Evolutionary conservation across 2,888 invertebrate genomes (phyloP).

Genomic region (Penaeus monodon): DNA sequence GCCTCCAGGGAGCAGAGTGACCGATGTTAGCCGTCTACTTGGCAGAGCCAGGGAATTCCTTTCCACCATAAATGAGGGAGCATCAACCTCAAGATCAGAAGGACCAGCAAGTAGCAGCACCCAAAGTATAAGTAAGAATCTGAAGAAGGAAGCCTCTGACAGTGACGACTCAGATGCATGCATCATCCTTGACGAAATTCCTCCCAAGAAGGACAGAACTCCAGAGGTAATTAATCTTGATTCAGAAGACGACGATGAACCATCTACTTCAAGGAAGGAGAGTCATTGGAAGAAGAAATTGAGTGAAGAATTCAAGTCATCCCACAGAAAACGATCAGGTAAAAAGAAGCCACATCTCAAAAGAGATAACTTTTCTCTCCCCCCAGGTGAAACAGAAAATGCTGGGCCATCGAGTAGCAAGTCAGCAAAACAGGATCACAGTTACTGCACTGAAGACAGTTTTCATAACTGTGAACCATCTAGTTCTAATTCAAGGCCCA

Average conservation of each 20-base stretch:
- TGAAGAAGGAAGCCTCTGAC: slow-evolving; percentile 29
- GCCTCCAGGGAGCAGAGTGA: slow-evolving; percentile 12
- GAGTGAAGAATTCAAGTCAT: slow-evolving; percentile 12
- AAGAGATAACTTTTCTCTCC: slow-evolving; percentile 29
- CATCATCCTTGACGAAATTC: slow-evolving; percentile 52
- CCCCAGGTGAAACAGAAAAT: background rate
- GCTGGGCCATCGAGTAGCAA: background rate
- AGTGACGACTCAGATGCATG: slow-evolving; percentile 57
- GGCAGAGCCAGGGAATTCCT: slow-evolving; percentile 38
- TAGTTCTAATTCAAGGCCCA: background rate
- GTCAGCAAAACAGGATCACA: slow-evolving; percentile 35
- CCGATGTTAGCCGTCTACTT: slow-evolving; percentile 22
- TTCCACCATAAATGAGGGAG: slow-evolving; percentile 46
- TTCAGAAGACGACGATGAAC: slow-evolving; percentile 34
- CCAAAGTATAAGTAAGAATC: background rate
- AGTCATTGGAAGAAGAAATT: slow-evolving; percentile 45
- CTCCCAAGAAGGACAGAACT: slow-evolving; percentile 36
- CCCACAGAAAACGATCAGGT: slow-evolving; percentile 22
- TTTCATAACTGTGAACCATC: background rate
- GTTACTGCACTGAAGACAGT: slow-evolving; percentile 40
- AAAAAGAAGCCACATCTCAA: slow-evolving; percentile 40
- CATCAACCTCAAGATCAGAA: slow-evolving; percentile 48
- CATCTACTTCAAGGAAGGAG: background rate
- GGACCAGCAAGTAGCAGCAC: slow-evolving; percentile 1
- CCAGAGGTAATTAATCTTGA: slow-evolving; percentile 56